These are phyloP conservation scores for Formica aserva DNA, from an alignment of 2,888 invertebrate species.

Conservation along the genomic window DNA sequence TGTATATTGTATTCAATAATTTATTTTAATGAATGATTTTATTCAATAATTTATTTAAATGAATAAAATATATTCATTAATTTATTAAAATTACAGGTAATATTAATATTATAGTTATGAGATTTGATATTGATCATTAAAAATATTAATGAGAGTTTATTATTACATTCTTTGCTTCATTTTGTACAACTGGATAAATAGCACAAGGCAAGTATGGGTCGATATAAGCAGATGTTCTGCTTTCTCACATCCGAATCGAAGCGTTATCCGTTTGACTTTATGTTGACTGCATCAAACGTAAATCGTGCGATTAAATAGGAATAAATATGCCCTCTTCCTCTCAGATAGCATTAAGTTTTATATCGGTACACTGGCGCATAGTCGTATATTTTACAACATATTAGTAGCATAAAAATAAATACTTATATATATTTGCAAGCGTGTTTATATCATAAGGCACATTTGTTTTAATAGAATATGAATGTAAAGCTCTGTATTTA, in stretches of 20 bases:
- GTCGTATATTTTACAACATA: conserved; percentile 19
- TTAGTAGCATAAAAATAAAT: background rate
- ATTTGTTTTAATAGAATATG: conserved; percentile 28
- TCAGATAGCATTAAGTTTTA: conserved; percentile 59
- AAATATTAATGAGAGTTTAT: conserved; percentile 75
- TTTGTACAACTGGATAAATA: conserved; percentile 85
- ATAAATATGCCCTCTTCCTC: conserved; percentile 65
- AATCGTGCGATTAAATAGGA: conserved; percentile 57
- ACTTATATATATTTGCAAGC: background rate
- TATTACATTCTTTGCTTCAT: conserved; percentile 83
- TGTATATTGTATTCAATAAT: conserved; percentile 18
- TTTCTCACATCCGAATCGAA: conserved; percentile 62
- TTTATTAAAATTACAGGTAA: conserved; percentile 21
- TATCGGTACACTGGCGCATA: conserved; percentile 53
- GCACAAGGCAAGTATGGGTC: conserved; percentile 85
- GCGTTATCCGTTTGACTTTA: conserved; percentile 65
- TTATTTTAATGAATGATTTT: conserved; percentile 5
- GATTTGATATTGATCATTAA: conserved; percentile 51
- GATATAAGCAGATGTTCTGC: conserved; percentile 69
- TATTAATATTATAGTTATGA: conserved; percentile 34
- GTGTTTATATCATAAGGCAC: background rate
- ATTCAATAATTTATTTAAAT: conserved; percentile 4
- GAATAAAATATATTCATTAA: background rate
- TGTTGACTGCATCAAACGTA: conserved; percentile 71
- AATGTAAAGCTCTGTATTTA: background rate